phyloP scores from a whole-genome alignment of 2,113 vertebrate genomes.

The Thomomys bottae region DNA sequence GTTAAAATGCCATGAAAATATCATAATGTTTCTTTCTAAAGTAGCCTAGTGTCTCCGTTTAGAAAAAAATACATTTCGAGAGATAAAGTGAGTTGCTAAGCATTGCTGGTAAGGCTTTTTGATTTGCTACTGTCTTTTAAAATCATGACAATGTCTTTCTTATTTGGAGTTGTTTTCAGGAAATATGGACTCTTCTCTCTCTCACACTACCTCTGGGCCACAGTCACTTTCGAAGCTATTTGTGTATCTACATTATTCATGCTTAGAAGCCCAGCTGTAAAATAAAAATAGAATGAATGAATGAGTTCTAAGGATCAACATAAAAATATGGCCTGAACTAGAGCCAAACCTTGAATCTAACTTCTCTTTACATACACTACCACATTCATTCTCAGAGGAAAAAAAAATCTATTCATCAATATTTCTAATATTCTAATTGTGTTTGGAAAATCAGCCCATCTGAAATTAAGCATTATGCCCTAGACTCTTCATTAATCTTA shows the following conservation, averaged over 20 bases:
- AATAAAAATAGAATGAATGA: slow-evolving; percentile 80
- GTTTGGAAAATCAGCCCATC: slow-evolving; percentile 38
- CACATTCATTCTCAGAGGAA: slow-evolving; percentile 24
- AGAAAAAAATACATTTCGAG: slow-evolving; percentile 26
- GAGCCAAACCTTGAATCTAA: slow-evolving; percentile 68
- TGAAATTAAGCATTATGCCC: slow-evolving; percentile 48
- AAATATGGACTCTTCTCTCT: slow-evolving; percentile 70
- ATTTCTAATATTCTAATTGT: slow-evolving; percentile 13
- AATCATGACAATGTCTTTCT: slow-evolving; percentile 68
- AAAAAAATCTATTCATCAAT: slow-evolving; percentile 60
- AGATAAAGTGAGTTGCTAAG: slow-evolving; percentile 30
- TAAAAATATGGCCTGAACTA: slow-evolving; percentile 77
- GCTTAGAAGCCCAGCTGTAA: slow-evolving; percentile 81
- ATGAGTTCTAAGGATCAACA: slow-evolving; percentile 78
- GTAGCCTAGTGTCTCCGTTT: slow-evolving; percentile 40
- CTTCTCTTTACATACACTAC: slow-evolving; percentile 46
- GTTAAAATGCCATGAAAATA: neutral
- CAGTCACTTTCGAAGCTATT: slow-evolving; percentile 73
- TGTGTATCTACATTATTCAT: slow-evolving; percentile 81
- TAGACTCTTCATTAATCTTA: slow-evolving; percentile 37
- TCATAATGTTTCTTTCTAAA: neutral
- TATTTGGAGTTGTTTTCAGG: slow-evolving; percentile 73
- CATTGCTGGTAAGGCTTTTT: slow-evolving; percentile 52
- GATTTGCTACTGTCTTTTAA: slow-evolving; percentile 70
- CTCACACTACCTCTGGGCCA: slow-evolving; percentile 74